Base-by-base conservation (phyloP, 2,113 vertebrate genomes). In the Burhinus bistriatus region DNA sequence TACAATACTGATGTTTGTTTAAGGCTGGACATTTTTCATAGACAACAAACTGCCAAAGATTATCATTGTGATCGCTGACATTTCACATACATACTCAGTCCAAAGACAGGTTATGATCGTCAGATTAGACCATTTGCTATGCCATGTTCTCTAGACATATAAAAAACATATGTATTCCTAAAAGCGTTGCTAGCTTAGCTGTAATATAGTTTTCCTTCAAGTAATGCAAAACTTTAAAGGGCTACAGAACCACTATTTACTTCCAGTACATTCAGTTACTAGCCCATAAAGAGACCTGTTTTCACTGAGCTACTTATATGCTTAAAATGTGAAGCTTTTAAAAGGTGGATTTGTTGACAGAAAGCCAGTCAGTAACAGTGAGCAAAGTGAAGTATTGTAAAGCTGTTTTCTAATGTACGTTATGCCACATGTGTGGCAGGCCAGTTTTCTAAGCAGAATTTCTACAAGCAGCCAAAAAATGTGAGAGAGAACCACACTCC, bases 121-220 rank as follows among this genome's bases (percentile, higher is more conserved):
- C 44, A 81, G 59, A 61, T 66, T 42, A 77, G 66, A 89, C 13
- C 9, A 59, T 45, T 78, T 76, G 38, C 44, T 66, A n/a, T 34
- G 57, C 21, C 0, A 0, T 42, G 23, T 22, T 68, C 55, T 75
- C 76, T 32, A 82, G 32, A 72, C 4, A 49, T 12, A 15, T 34
- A 34, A 79, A 90, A 86, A 15, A 1, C 32, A 23, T 8, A 70
- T 2, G 4, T 23, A 69, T 30, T 16, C 34, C 51, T 47, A 12
- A 71, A 58, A 59, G 12, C 10, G 6, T 29, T 57, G 21, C 36
- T 76, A 34, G 15, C 54, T 90, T 40, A 58, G 45, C 38, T 71
- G 15, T 12, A 86, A 70, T 44, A 16, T 1, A 70, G 16, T 54
- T 71, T 87, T 57, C 40, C 59, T 80, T 81, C n/a, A 66, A 69